Evolutionary conservation across 2,888 invertebrate genomes (phyloP).

Genomic region (Drosophila basisetae): DNA sequence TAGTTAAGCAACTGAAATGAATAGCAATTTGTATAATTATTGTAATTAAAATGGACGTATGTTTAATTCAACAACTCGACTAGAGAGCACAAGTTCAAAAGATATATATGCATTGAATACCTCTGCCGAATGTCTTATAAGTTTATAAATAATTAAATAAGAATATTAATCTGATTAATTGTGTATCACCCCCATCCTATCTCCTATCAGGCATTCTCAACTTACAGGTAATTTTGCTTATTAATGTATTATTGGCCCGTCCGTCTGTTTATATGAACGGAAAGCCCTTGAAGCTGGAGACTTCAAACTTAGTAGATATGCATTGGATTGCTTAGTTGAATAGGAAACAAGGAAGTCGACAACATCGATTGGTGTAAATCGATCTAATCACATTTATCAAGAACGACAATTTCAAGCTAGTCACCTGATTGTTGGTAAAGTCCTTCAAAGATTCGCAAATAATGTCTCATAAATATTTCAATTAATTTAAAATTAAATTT

Average conservation of each 20-base stretch:
- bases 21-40: neutral
- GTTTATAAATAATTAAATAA: neutral
- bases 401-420: too few relatives aligned
- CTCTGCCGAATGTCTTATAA: neutral
- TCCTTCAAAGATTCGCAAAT: too few relatives aligned
- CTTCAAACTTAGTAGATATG: too few relatives aligned
- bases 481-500: neutral
- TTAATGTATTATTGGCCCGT: too few relatives aligned
- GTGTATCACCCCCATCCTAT: neutral
- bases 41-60: neutral
- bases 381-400: too few relatives aligned
- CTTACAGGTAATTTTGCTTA: neutral
- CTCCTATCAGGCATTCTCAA: neutral
- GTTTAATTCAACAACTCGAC: neutral
- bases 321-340: too few relatives aligned
- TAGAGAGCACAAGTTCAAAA: neutral
- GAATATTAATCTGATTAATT: neutral
- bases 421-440: too few relatives aligned
- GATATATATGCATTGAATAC: neutral
- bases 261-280: too few relatives aligned
- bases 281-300: neutral
- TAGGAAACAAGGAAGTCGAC: too few relatives aligned
- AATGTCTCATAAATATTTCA: too few relatives aligned
- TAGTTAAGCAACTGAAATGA: neutral
- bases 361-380: too few relatives aligned